Evolutionary conservation across 2,888 invertebrate genomes (phyloP), one percentile per base, ranked within the genome.

Genomic region (Tinea pellionella): DNA sequence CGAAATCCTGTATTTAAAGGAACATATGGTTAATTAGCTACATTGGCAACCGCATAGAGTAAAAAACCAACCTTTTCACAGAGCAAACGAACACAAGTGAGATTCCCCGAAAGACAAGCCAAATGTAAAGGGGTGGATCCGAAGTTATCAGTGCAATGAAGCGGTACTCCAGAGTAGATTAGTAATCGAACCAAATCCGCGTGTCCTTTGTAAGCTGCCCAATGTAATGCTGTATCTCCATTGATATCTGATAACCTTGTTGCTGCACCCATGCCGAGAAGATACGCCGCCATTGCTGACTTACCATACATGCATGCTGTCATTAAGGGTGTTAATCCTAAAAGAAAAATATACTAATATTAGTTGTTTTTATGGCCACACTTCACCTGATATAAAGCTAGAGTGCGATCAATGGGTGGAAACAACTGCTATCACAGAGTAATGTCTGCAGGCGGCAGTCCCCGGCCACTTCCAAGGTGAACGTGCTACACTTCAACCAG

Each of bases 161-260:
- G 80, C 69, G 96, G 94, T 0, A 96, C 95, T 1, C 97, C 97
- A 11, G 96, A 96, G 78, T 96, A 96, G 82, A 96, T 95, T 16
- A 97, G 86, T 60, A 97, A 83, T 56, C 94, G 90, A 72, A 97
- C 96, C 62, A 97, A 80, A 70, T 97, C 97, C 0, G 94, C 93
- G 68, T 96, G 95, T 0, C 95, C 97, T 78, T 97, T 97, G 76
- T 97, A 97, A 0, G 96, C 95, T 0, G 96, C 96, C 97, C 97
- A 97, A 71, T 97, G 97, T 30, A 97, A 82, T 0, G 97, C 96
- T 0, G 95, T 96, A 70, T 97, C 97, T 0, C 97, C 97, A 72
- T 97, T 97, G 66, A 95, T 95, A 69, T 97, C 97, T 0, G 94
- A 93, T 56, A 96, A 87, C 69, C 95, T 93, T 64, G 95, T 93